A percentile compares a stretch with the other conserved stretches of the same genome.
These are phyloP conservation scores for Sycobia sp. DNA, from an alignment of 1,140 invertebrate genomes.

Conservation along the genomic window DNA sequence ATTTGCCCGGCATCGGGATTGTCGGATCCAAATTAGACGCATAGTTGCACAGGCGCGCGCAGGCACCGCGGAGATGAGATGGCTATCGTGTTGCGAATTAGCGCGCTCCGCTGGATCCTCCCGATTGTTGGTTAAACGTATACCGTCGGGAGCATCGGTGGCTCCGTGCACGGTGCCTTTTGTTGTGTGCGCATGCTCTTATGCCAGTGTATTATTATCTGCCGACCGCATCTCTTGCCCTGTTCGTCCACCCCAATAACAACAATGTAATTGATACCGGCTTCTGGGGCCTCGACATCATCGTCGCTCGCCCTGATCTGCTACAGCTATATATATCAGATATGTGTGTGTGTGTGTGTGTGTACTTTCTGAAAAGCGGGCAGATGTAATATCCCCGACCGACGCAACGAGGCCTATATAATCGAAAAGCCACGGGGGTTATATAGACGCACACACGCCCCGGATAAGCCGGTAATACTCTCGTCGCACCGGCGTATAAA, in stretches of 20 bases:
- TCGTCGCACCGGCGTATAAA: conserved; percentile 49
- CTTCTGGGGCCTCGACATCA: conserved; percentile 8
- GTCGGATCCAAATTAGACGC: conserved; percentile 56
- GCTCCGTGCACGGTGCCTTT: conserved; percentile 39
- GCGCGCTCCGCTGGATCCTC: conserved; percentile 6
- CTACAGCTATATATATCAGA: too few relatives aligned
- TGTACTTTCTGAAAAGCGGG: conserved; percentile 34
- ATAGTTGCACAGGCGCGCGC: conserved; percentile 50
- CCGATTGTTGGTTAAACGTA: neutral
- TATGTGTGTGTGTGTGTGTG: too few relatives aligned
- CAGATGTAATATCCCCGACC: conserved; percentile 57
- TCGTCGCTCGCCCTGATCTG: too few relatives aligned
- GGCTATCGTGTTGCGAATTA: conserved; percentile 52
- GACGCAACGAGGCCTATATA: conserved; percentile 48
- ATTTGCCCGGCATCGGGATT: conserved; percentile 47
- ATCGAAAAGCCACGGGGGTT: conserved; percentile 60
- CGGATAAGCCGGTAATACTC: conserved; percentile 58
- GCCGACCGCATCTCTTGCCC: conserved; percentile 51
- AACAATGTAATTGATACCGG: conserved; percentile 61
- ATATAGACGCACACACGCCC: too few relatives aligned
- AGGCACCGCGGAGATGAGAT: conserved; percentile 45
- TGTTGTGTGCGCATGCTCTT: conserved; percentile 56
- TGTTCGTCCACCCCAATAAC: conserved; percentile 47
- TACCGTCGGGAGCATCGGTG: too few relatives aligned
- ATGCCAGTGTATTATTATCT: conserved; percentile 59